Base-by-base conservation (phyloP, 2,797 vertebrate species). In the Sphenodon punctatus region DNA sequence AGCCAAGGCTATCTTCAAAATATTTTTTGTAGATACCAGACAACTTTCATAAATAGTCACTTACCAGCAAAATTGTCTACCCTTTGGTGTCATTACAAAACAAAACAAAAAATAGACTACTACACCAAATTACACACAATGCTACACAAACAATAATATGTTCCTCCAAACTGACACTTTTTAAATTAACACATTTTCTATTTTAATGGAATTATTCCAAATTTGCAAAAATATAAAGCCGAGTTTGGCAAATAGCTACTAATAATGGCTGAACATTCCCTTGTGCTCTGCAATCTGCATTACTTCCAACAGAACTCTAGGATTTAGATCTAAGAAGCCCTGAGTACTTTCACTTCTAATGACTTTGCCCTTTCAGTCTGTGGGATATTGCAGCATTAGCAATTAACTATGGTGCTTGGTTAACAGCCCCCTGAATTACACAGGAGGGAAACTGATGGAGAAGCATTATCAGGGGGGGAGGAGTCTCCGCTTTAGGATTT, bases 61-160 rank as follows among this genome's bases (percentile, higher is more conserved):
- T 86, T 91, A 86, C 58, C 84, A 90, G 89, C 82, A 81, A 82
- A 90, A 92, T 86, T 81, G 77, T 70, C 90, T 88, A 86, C 90
- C 88, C 91, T 93, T 84, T 92, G 88, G 61, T 92, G 86, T 84
- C 82, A 83, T 91, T 91, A n/a, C n/a, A n/a, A n/a, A n/a, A n/a
- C n/a, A n/a, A n/a, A n/a, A 86, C 78, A 76, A 68, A 78, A 67
- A 90, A 69, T 88, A 91, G 84, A 80, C 86, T 93, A 88, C 91
- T 92, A 80, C 77, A 85, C 80, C 88, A 86, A 88, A 92, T 93
- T 93, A 88, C 30, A 46, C 22, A 2, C 84, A 86, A 74, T 66
- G 87, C 59, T 86, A 89, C 86, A 87, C 74, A 92, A 92, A 93
- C 84, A 89, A 92, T 91, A 88, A 89, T 86, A 88, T 67, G 55